phyloP scores from a whole-genome alignment of 1,140 invertebrate species.

The Harpegnathos saltator region DNA sequence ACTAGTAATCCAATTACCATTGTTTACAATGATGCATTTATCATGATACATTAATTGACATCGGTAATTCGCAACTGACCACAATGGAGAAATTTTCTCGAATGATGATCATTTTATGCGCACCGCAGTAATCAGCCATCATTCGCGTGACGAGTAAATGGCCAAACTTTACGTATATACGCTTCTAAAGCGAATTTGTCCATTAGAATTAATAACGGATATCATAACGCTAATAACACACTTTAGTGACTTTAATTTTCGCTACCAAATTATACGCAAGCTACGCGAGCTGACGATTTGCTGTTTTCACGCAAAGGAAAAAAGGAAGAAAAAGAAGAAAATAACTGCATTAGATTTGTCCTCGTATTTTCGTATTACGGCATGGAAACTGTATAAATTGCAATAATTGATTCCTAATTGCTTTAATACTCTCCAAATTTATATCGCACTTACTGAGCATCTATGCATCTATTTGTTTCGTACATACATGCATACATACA shows the following conservation, averaged over 20 bases:
- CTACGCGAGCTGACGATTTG: background rate
- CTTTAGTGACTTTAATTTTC: slow-evolving; percentile 43
- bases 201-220: slow-evolving; percentile 54
- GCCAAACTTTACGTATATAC: slow-evolving; percentile 52
- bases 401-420: background rate
- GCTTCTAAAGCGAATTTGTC: slow-evolving; percentile 64
- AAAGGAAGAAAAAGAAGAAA: background rate
- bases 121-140: slow-evolving; percentile 20
- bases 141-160: slow-evolving; percentile 16
- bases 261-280: slow-evolving; percentile 12
- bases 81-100: background rate
- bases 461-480: slow-evolving; percentile 67
- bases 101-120: slow-evolving; percentile 26
- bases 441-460: slow-evolving; percentile 64
- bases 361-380: slow-evolving; percentile 15
- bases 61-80: background rate
- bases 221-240: slow-evolving; percentile 31
- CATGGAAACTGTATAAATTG: slow-evolving; percentile 17
- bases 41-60: no score
- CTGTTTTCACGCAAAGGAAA: slow-evolving; percentile 27
- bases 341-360: slow-evolving; percentile 16
- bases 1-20: no score
- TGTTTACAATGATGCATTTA: no score
- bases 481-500: slow-evolving; percentile 66
- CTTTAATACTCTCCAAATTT: slow-evolving; percentile 34